Base-by-base conservation (phyloP, 2,113 vertebrate genomes). In the Motacilla alba region DNA sequence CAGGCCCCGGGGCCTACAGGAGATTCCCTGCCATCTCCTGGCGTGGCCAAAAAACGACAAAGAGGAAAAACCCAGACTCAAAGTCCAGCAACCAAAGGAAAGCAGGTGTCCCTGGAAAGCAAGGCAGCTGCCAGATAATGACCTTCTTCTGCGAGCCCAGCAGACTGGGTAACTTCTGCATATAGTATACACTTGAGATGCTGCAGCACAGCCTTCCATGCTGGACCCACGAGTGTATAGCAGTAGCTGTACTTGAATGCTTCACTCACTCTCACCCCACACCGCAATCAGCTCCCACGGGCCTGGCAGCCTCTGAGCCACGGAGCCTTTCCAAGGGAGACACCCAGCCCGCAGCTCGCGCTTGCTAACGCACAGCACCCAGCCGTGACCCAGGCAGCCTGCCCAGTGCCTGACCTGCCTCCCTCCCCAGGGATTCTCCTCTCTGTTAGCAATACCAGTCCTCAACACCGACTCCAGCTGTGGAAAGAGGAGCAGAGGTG, bases 81-180 rank as follows among this genome's bases (percentile, higher is more conserved):
- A 47, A 97, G 96, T 60, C 95, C 97, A 73, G 93, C 97, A 94
- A 98, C 98, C 94, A 99, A 98, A 98, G 98, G 97, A 94, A 98
- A 98, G 94, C 97, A 97, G 62, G 96, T 97, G 52, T 97, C 92
- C 58, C 88, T 96, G 92, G 98, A 98, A 97, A 98, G 98, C 93
- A 98, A 98, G 93, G 90, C 96, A 20, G 95, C 96, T 88, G 97
- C 98, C 97, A 99, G 99, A 99, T 99, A 99, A 98, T 99, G 98
- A 96, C 83, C 97, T 94, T 97, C 67, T 59, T 98, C 95, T 96
- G 89, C 87, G 55, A 72, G 81, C 92, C 94, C 82, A 76, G 69
- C 83, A 47, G 95, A 93, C 95, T 96, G 96, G 96, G 90, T 83
- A 93, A 81, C 77, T 94, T 97, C 92, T 69, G 93, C 97, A 84